Base-by-base conservation (phyloP, 2,797 vertebrate species). In the Antrozous pallidus region DNA sequence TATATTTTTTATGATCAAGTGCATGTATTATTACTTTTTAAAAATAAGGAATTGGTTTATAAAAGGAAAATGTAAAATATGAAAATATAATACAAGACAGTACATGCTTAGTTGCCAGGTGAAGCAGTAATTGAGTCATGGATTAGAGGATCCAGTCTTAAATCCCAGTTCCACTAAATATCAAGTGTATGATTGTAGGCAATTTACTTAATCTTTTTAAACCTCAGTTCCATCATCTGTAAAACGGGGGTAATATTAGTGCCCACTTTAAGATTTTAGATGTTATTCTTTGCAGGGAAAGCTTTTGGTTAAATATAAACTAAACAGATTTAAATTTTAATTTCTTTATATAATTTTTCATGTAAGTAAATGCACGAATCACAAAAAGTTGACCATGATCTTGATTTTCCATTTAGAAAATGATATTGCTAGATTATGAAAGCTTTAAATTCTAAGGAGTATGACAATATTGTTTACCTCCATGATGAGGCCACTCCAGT, bases 151-250 rank as follows among this genome's bases (percentile, higher is more conserved):
- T 61, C 49, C 40, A n/a, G 10, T 24, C 79, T 92, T n/a, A 54
- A 73, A 78, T 70, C 47, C 14, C 1, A 8, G 12, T 79, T 65
- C 11, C 2, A 26, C 26, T 24, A 47, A 82, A 82, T 49, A 61
- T n/a, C 61, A 65, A 63, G 6, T 40, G 20, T 38, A 3, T 36
- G 45, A 85, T 18, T 42, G 17, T 24, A 61, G n/a, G 16, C 36
- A 56, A 78, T 65, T 47, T 77, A 78, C 28, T 90, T 69, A 79
- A 33, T 49, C 51, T 97, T 96, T 88, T 51, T 79, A 71, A 58
- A 74, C 33, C 56, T 95, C 16, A 36, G 33, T 85, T 74, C 14
- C n/a, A 8, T 88, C 38, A 49, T 70, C 12, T 83, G 12, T 58
- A 80, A 93, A 94, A 89, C 89, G 70, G 58, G 45, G 40, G 33